Evolutionary conservation across 1,140 invertebrate genomes (phyloP).

Genomic region (Platorchestia sp.): DNA sequence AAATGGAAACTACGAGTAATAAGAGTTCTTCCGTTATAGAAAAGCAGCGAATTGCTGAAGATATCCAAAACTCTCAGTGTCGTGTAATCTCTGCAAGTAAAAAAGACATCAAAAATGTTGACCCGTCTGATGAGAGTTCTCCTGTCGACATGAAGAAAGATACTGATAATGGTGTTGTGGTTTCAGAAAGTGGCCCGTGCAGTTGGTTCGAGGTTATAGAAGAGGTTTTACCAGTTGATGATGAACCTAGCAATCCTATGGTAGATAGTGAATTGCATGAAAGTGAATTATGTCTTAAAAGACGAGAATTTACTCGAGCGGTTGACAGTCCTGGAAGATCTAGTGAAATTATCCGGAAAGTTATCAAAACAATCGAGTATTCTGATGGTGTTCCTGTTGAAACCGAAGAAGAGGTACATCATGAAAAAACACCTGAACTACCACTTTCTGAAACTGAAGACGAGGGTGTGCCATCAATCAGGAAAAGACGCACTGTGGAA

Average conservation of each 20-base stretch:
- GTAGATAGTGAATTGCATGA: background rate
- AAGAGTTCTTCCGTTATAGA: background rate
- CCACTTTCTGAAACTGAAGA: background rate
- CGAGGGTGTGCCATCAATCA: slow-evolving; percentile 71
- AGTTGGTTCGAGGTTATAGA: slow-evolving; percentile 50
- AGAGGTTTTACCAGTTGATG: slow-evolving; percentile 26
- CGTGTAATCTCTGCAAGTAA: background rate
- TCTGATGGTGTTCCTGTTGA: background rate
- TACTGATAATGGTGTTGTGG: background rate
- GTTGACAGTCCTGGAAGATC: slow-evolving; percentile 6
- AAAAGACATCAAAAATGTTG: background rate
- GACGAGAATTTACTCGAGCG: background rate
- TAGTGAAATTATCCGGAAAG: slow-evolving; percentile 40
- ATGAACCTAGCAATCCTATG: background rate
- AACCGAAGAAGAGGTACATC: background rate
- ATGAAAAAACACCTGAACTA: background rate
- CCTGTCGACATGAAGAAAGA: background rate
- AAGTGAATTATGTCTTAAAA: background rate
- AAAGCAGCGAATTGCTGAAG: background rate
- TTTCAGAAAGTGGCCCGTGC: background rate
- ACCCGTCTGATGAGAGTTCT: background rate
- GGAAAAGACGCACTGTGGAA: slow-evolving; percentile 76
- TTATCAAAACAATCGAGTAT: slow-evolving; percentile 19
- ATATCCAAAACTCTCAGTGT: background rate
- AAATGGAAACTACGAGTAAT: background rate